These are phyloP conservation scores for Bergia puertoricense DNA, from an alignment of 92 coral and sea anemone species.

Conservation along the genomic window DNA sequence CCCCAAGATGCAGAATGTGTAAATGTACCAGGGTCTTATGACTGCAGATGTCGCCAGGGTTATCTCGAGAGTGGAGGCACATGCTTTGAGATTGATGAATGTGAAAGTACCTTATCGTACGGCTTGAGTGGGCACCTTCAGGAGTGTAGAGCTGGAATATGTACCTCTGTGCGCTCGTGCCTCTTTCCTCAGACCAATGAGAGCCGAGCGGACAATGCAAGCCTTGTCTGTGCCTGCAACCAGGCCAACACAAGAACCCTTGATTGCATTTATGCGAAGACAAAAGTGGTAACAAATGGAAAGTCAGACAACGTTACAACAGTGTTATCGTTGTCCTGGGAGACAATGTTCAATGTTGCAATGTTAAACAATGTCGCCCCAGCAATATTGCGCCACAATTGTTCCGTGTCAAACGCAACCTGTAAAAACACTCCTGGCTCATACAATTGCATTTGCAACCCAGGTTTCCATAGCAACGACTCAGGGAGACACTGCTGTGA, in stretches of 20 bases:
- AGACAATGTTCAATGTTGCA: slow-evolving; percentile 34
- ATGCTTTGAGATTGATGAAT: slow-evolving; percentile 69
- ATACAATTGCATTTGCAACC: slow-evolving; percentile 54
- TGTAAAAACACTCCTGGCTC: slow-evolving; percentile 63
- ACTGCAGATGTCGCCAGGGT: slow-evolving; percentile 64
- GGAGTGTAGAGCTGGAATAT: slow-evolving; percentile 63
- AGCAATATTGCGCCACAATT: slow-evolving; percentile 49
- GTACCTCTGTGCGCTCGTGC: slow-evolving; percentile 52
- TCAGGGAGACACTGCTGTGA: slow-evolving; percentile 53
- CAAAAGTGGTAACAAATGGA: slow-evolving; percentile 17
- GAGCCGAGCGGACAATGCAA: slow-evolving; percentile 35
- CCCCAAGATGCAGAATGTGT: slow-evolving; percentile 56
- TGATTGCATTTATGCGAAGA: slow-evolving; percentile 50
- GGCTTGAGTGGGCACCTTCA: slow-evolving; percentile 44
- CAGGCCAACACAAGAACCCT: slow-evolving; percentile 40
- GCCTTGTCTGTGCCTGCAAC: slow-evolving; percentile 64
- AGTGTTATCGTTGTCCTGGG: slow-evolving; percentile 54
- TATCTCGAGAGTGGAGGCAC: slow-evolving; percentile 59
- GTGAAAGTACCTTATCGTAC: slow-evolving; percentile 47
- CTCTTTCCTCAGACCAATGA: slow-evolving; percentile 45
- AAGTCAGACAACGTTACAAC: slow-evolving; percentile 30
- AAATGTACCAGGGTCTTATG: slow-evolving; percentile 61
- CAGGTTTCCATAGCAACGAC: slow-evolving; percentile 51
- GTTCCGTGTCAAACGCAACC: slow-evolving; percentile 47
- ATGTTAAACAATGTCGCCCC: slow-evolving; percentile 32